Conservation (phyloP, 2,888 invertebrate genomes). For the Gari tellinella region DNA sequence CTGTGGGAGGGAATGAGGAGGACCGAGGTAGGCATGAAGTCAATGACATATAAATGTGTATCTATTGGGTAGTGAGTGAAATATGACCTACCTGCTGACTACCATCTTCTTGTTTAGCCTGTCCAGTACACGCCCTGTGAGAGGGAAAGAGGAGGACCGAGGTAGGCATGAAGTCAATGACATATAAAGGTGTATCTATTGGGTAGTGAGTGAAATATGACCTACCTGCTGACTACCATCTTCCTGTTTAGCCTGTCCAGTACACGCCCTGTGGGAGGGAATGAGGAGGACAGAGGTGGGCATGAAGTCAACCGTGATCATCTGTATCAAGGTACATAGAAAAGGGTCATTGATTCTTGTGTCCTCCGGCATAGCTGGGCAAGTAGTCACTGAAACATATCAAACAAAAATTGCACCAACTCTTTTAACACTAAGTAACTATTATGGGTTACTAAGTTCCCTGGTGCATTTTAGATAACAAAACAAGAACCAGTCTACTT, state of each 20-base stretch:
- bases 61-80: too few species aligned
- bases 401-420: not conserved
- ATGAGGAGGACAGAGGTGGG: constrained; percentile 55
- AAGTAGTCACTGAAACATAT: constrained; percentile 51
- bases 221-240: constrained; percentile 63
- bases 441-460: too few species aligned
- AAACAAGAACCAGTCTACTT: too few species aligned
- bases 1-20: too few species aligned
- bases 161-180: constrained; percentile 57
- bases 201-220: too few species aligned
- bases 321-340: constrained; percentile 63
- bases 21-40: too few species aligned
- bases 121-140: constrained; percentile 56
- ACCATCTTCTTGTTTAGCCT: constrained; percentile 52
- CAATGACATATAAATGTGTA: too few species aligned
- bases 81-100: constrained; percentile 64
- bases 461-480: too few species aligned
- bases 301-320: constrained; percentile 61
- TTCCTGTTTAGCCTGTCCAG: constrained; percentile 46
- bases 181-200: too few species aligned
- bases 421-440: too few species aligned
- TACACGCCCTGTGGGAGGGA: constrained; percentile 60
- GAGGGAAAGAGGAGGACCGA: constrained; percentile 57
- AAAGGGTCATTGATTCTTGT: constrained; percentile 62
- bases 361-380: constrained; percentile 50